Evolutionary conservation across 1,140 invertebrate species (phyloP).

Genomic region (Drosophila elegans): DNA sequence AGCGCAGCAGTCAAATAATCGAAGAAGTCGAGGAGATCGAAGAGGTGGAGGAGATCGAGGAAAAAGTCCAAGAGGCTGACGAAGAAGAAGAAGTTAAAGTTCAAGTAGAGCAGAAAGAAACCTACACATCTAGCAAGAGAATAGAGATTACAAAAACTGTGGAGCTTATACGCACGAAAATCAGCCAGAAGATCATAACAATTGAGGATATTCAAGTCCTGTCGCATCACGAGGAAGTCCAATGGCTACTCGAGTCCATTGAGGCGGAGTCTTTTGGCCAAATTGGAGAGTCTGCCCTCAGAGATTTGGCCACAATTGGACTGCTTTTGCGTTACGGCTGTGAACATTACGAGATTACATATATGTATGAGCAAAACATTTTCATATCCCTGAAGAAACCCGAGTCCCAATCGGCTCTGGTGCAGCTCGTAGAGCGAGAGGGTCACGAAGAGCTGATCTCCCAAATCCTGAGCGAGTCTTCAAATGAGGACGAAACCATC

Average conservation of each 20-base stretch:
- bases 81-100: slow-evolving; percentile 51
- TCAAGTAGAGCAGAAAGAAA: slow-evolving; percentile 33
- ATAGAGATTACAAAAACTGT: slow-evolving; percentile 76
- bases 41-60: slow-evolving; percentile 47
- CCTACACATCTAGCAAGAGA: slow-evolving; percentile 52
- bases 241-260: slow-evolving; percentile 90
- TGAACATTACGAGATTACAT: slow-evolving; percentile 90
- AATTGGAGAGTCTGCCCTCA: slow-evolving; percentile 89
- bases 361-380: slow-evolving; percentile 90
- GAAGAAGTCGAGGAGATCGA: slow-evolving; percentile 67
- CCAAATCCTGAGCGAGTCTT: slow-evolving; percentile 92
- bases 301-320: slow-evolving; percentile 92
- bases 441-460: slow-evolving; percentile 92
- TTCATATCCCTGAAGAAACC: slow-evolving; percentile 91
- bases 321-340: slow-evolving; percentile 91
- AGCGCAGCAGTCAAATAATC: slow-evolving; percentile 77
- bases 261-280: slow-evolving; percentile 92
- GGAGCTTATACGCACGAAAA: slow-evolving; percentile 74
- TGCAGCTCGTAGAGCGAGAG: slow-evolving; percentile 92
- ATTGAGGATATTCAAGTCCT: slow-evolving; percentile 75
- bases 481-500: slow-evolving; percentile 89
- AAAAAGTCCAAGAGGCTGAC: slow-evolving; percentile 46
- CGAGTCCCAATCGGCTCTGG: slow-evolving; percentile 92
- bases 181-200: slow-evolving; percentile 71
- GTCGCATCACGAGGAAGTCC: slow-evolving; percentile 87